Percentiles rank a stretch among this genome's conserved stretches.
Conservation (phyloP, 2,888 invertebrate species). For the Polietes domitor region DNA sequence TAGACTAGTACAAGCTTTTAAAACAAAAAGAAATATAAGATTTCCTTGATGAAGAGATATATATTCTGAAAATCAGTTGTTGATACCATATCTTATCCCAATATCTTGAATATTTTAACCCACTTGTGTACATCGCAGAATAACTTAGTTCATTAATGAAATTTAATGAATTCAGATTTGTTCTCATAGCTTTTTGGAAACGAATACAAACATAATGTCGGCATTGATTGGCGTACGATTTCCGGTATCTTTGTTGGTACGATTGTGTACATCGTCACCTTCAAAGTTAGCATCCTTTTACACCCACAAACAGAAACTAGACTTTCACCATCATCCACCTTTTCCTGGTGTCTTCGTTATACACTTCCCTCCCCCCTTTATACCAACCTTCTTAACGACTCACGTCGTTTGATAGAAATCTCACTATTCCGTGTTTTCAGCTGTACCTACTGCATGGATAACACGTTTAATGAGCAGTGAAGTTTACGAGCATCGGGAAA, state of each 20-base stretch:
- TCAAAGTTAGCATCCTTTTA: neutral
- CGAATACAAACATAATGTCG: neutral
- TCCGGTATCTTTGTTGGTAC: neutral
- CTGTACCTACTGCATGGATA: constrained; percentile 52
- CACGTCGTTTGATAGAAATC: constrained; percentile 34
- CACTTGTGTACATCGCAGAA: too few relatives aligned
- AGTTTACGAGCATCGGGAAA: constrained; percentile 63
- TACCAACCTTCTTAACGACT: constrained; percentile 48
- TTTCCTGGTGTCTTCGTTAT: neutral
- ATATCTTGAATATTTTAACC: too few relatives aligned
- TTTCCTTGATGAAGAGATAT: too few relatives aligned
- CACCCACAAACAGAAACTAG: neutral
- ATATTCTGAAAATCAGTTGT: too few relatives aligned
- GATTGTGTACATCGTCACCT: neutral
- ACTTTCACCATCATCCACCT: neutral
- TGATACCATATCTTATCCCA: too few relatives aligned
- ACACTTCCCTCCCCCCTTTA: neutral
- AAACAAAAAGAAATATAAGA: too few relatives aligned
- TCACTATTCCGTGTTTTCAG: constrained; percentile 20
- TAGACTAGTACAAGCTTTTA: too few relatives aligned
- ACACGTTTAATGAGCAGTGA: constrained; percentile 65
- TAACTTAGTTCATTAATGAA: too few relatives aligned
- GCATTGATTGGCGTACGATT: neutral
- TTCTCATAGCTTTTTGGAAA: too few relatives aligned
- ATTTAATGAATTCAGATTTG: too few relatives aligned